A percentile compares a stretch with the other conserved stretches of the same genome.
Conservation (phyloP, 1,140 invertebrate genomes). For the Matsumurasca onukii region DNA sequence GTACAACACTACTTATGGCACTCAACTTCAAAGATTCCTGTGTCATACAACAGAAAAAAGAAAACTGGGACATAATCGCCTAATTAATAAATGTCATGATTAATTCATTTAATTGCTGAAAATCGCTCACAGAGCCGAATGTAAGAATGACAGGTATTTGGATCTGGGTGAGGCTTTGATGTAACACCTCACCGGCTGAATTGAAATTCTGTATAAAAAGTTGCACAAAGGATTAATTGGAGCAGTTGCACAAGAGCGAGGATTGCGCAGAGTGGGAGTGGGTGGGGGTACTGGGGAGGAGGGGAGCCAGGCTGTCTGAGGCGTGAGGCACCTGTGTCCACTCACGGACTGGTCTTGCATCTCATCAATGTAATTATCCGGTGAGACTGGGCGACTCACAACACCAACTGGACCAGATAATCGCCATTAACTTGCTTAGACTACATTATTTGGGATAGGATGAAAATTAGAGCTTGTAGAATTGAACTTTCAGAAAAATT, state of each 20-base stretch:
- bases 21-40: too few species aligned
- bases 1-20: too few species aligned
- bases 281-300: constrained; percentile 12
- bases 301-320: constrained; percentile 5
- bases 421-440: too few species aligned
- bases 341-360: background rate
- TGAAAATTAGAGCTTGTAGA: too few species aligned
- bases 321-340: background rate
- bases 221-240: constrained; percentile 25
- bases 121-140: background rate
- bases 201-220: constrained; percentile 21
- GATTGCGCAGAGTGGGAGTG: constrained; percentile 21
- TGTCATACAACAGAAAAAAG: too few species aligned
- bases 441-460: too few species aligned
- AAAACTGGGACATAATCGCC: too few species aligned
- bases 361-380: constrained; percentile 11
- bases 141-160: background rate
- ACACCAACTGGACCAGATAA: too few species aligned
- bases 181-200: background rate
- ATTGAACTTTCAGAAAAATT: too few species aligned
- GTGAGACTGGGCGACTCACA: too few species aligned
- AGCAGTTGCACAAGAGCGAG: constrained; percentile 7
- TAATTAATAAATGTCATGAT: background rate
- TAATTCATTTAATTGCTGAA: background rate
- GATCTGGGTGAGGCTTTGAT: background rate